Conservation (phyloP, 2,113 vertebrate species). For the Bubo scandiacus region DNA sequence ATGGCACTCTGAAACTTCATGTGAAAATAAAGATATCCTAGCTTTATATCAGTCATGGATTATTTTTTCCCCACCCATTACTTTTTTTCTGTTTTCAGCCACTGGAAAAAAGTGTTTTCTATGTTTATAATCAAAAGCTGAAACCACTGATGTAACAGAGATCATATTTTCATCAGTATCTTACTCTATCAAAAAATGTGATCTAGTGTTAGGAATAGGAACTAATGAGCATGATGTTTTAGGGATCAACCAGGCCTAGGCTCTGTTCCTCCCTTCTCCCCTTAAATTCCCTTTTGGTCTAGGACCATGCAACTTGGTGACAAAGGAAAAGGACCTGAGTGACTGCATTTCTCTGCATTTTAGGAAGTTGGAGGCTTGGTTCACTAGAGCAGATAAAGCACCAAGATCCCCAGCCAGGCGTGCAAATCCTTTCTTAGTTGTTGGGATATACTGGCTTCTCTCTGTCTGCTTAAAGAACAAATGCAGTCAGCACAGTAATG, state of each 20-base stretch:
- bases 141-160: background rate
- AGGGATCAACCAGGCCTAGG: background rate
- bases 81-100: background rate
- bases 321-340: conserved; percentile 4
- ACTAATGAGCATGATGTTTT: background rate
- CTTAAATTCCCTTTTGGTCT: background rate
- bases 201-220: background rate
- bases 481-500: conserved; percentile 40
- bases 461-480: conserved; percentile 42
- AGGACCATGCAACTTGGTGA: background rate
- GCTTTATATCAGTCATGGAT: background rate
- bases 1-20: background rate
- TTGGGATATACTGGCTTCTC: conserved; percentile 54
- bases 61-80: no score
- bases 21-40: background rate
- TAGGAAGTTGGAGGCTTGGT: conserved; percentile 21
- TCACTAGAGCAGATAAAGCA: conserved; percentile 59
- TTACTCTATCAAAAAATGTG: background rate
- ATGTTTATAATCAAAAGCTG: background rate
- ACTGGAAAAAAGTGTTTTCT: background rate
- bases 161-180: background rate
- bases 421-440: conserved; percentile 60
- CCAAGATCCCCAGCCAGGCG: conserved; percentile 37
- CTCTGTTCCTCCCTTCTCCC: background rate
- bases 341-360: conserved; percentile 8